Evolutionary conservation across 2,797 vertebrate species (phyloP).

Genomic region (Enteromius radiatus): DNA sequence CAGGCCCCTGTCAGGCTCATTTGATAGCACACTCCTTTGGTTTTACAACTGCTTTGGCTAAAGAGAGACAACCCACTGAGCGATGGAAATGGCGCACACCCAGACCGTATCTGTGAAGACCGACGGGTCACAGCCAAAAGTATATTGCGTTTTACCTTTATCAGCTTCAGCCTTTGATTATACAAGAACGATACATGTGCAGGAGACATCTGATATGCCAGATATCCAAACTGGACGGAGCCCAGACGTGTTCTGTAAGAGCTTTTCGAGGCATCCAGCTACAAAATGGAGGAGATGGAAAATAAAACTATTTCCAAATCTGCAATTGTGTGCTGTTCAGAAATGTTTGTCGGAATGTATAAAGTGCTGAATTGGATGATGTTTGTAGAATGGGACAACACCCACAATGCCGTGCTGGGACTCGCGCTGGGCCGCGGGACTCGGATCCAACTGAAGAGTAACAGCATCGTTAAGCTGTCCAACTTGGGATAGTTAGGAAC

Average conservation of each 20-base stretch:
- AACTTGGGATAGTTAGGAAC: slow-evolving; percentile 54
- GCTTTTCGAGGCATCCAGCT: slow-evolving; percentile 34
- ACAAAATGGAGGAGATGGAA: slow-evolving; percentile 21
- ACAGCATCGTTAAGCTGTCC: slow-evolving; percentile 51
- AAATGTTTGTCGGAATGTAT: slow-evolving; percentile 45
- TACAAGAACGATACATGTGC: slow-evolving; percentile 27
- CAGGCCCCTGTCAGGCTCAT: slow-evolving; percentile 52
- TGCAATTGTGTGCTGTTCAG: slow-evolving; percentile 34
- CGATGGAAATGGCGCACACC: slow-evolving; percentile 28
- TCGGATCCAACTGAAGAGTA: slow-evolving; percentile 59
- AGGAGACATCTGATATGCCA: slow-evolving; percentile 28
- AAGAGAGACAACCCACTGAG: slow-evolving; percentile 47
- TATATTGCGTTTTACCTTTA: slow-evolving; percentile 41
- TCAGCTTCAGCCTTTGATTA: slow-evolving; percentile 43
- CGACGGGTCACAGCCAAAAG: slow-evolving; percentile 39
- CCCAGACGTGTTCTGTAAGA: slow-evolving; percentile 25
- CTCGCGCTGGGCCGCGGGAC: slow-evolving; percentile 53
- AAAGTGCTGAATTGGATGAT: slow-evolving; percentile 45
- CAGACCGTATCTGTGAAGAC: slow-evolving; percentile 33
- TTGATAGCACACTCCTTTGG: slow-evolving; percentile 52
- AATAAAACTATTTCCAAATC: slow-evolving; percentile 43
- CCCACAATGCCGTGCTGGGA: slow-evolving; percentile 53
- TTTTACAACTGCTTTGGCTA: slow-evolving; percentile 53
- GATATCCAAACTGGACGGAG: slow-evolving; percentile 29
- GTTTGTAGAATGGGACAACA: slow-evolving; percentile 57